phyloP scores from a whole-genome alignment of 2,113 vertebrate species.

The Trogon surrucura region DNA sequence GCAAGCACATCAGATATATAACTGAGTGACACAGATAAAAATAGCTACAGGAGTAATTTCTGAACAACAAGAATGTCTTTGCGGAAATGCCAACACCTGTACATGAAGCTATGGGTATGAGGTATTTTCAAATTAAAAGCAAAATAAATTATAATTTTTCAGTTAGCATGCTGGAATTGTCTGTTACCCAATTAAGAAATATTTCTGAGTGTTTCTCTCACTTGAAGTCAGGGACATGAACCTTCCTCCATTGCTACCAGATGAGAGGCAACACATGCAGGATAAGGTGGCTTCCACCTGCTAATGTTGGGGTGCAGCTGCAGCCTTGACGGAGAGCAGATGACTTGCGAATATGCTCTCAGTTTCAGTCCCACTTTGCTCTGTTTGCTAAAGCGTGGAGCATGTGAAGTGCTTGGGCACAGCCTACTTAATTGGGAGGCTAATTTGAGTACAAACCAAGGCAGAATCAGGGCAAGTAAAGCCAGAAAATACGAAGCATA shows the following conservation, averaged over 20 bases:
- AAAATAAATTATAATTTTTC: background rate
- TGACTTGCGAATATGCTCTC: background rate
- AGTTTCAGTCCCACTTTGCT: background rate
- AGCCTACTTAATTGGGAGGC: background rate
- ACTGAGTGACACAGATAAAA: background rate
- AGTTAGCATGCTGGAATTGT: background rate
- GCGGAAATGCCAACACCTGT: background rate
- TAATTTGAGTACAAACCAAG: background rate
- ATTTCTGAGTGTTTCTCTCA: background rate
- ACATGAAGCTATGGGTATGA: background rate
- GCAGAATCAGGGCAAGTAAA: background rate
- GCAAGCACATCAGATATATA: background rate
- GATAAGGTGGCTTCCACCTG: slow-evolving; percentile 3
- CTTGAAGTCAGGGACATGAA: background rate
- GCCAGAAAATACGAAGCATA: background rate
- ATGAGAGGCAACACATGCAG: background rate
- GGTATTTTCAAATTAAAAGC: background rate
- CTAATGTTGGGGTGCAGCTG: background rate
- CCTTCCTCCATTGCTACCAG: background rate
- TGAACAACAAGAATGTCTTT: background rate
- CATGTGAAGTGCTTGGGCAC: background rate
- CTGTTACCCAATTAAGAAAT: background rate
- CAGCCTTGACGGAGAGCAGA: background rate
- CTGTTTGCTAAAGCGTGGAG: background rate
- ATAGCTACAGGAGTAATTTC: background rate